Conservation (phyloP, 2,888 invertebrate genomes). For the Eupithecia abbreviata region DNA sequence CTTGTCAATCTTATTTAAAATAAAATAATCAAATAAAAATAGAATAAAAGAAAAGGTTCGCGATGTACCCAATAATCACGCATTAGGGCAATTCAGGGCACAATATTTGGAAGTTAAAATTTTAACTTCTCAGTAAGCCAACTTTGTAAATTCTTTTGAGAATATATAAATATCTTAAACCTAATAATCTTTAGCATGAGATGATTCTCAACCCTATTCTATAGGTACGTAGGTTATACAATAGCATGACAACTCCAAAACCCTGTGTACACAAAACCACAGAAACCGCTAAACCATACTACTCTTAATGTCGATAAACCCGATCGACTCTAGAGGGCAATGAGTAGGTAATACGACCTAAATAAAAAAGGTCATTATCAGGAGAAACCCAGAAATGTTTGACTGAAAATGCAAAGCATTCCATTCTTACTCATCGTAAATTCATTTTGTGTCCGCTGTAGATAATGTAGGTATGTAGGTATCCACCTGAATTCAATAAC, state of each 20-base stretch:
- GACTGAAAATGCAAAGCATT: not conserved
- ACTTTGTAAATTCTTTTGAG: too few relatives aligned
- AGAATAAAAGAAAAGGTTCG: too few relatives aligned
- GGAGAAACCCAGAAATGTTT: not conserved
- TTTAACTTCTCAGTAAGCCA: too few relatives aligned
- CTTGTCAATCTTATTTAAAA: too few relatives aligned
- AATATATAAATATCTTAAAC: too few relatives aligned
- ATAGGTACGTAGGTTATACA: not conserved
- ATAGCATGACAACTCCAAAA: not conserved
- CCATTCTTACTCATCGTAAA: not conserved
- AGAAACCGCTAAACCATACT: not conserved
- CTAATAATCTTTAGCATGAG: too few relatives aligned
- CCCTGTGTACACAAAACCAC: not conserved
- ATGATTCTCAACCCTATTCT: too few relatives aligned
- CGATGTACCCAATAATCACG: too few relatives aligned
- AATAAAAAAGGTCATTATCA: not conserved
- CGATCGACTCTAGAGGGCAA: not conserved
- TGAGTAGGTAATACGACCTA: not conserved
- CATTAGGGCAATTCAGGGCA: too few relatives aligned
- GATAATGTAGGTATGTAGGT: not conserved
- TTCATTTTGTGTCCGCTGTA: not conserved
- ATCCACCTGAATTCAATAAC: not conserved
- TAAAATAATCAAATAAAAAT: too few relatives aligned
- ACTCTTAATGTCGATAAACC: not conserved
- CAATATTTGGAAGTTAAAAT: too few relatives aligned